These are phyloP conservation scores for Chrysodeixis includens DNA, from an alignment of 2,888 invertebrate genomes.

Conservation along the genomic window DNA sequence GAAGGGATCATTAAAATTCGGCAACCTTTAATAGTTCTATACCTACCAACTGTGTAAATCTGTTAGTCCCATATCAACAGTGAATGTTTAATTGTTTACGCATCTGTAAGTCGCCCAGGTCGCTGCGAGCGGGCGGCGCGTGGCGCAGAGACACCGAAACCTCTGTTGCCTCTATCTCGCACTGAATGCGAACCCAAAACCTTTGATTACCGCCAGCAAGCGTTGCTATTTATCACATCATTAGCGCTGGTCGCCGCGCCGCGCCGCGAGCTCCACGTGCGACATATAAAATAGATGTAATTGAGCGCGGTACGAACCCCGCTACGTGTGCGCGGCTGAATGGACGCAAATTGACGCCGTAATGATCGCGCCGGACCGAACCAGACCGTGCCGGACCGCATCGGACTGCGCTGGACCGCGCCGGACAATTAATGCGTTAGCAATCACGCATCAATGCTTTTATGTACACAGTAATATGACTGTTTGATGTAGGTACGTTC, in stretches of 20 bases:
- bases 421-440: conserved; percentile 28
- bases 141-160: not conserved
- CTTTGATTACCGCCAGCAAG: not conserved
- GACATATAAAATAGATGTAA: conserved; percentile 41
- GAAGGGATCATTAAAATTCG: not conserved
- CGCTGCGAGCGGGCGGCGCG: not conserved
- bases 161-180: not conserved
- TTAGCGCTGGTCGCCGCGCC: conserved; percentile 22
- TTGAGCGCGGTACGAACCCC: conserved; percentile 13
- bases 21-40: not conserved
- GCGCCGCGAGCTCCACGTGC: conserved; percentile 2
- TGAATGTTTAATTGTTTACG: conserved; percentile 1
- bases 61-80: not conserved
- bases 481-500: conserved; percentile 9
- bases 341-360: conserved; percentile 55
- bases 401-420: conserved; percentile 8
- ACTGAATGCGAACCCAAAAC: conserved; percentile 1
- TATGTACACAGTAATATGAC: conserved; percentile 16
- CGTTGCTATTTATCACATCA: conserved; percentile 29
- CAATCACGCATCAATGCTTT: conserved; percentile 35
- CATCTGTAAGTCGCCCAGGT: not conserved
- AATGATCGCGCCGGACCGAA: conserved; percentile 46
- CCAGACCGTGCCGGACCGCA: conserved; percentile 14
- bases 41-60: not conserved
- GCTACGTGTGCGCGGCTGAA: conserved; percentile 31